Conservation (phyloP, 2,113 vertebrate genomes). For the Anser brachyrhynchus region DNA sequence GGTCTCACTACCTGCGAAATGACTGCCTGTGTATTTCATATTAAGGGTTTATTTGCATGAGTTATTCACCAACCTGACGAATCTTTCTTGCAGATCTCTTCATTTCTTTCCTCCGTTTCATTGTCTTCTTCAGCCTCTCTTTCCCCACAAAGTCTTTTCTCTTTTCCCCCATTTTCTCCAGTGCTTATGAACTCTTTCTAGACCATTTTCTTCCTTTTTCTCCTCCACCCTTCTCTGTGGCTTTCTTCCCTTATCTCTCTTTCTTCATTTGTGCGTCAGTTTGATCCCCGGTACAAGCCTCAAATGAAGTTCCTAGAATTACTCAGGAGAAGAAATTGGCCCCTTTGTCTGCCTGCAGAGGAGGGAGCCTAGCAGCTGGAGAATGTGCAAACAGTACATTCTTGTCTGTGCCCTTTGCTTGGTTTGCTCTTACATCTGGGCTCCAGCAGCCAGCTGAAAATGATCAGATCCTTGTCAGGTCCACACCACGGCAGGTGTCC, state of each 20-base stretch:
- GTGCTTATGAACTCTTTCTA: background rate
- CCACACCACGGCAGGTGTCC: background rate
- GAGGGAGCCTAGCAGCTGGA: conserved; percentile 39
- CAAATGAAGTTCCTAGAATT: conserved; percentile 9
- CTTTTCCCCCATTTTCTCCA: conserved; percentile 41
- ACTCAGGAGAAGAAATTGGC: conserved; percentile 5
- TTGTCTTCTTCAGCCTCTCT: conserved; percentile 1
- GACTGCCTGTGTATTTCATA: background rate
- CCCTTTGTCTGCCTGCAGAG: conserved; percentile 55
- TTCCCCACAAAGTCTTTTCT: conserved; percentile 52
- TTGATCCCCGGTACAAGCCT: background rate
- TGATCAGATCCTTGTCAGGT: background rate
- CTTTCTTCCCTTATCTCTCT: conserved; percentile 3
- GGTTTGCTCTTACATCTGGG: background rate
- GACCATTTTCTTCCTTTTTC: background rate
- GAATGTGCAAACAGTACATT: conserved; percentile 60
- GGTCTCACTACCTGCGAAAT: background rate
- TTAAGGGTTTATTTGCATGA: background rate
- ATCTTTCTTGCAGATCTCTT: conserved; percentile 18
- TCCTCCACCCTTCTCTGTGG: background rate
- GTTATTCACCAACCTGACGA: conserved; percentile 36
- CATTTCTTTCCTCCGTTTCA: conserved; percentile 35
- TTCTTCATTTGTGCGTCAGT: background rate
- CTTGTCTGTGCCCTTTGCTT: conserved; percentile 22
- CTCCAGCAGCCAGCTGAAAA: background rate